Evolutionary conservation across 1,140 invertebrate genomes (phyloP).

Genomic region (Fopius arisanus): DNA sequence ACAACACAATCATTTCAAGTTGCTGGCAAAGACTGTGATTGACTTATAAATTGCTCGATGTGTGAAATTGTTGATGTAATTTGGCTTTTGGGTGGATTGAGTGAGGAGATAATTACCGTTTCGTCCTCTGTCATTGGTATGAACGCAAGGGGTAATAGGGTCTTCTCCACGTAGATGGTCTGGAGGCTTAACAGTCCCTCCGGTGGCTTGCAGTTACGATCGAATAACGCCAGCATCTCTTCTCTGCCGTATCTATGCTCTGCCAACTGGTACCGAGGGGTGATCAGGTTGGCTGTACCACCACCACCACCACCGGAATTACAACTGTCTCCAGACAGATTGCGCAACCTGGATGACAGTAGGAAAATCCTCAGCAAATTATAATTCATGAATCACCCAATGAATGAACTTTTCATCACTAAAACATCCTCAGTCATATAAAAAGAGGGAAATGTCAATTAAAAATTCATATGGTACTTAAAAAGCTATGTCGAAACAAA

Average conservation of each 20-base stretch:
- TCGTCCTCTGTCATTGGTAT: constrained; percentile 83
- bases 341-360: constrained; percentile 67
- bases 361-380: too few relatives aligned
- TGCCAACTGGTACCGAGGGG: constrained; percentile 71
- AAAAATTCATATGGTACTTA: too few relatives aligned
- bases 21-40: background rate
- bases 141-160: constrained; percentile 79
- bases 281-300: constrained; percentile 58
- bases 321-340: constrained; percentile 67
- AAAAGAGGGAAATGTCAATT: too few relatives aligned
- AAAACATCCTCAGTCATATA: too few relatives aligned
- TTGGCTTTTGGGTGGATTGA: background rate
- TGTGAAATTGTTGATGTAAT: background rate
- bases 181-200: constrained; percentile 71
- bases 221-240: constrained; percentile 87
- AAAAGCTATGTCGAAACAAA: too few relatives aligned
- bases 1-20: constrained; percentile 18
- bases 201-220: constrained; percentile 74
- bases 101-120: constrained; percentile 66
- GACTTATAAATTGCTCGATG: background rate
- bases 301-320: constrained; percentile 58
- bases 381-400: too few relatives aligned
- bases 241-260: constrained; percentile 85
- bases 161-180: constrained; percentile 77
- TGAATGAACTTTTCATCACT: too few relatives aligned